Percentiles rank a stretch among this genome's conserved stretches.
Conservation (phyloP, 2,888 invertebrate species). For the Ormyrus thymus region DNA sequence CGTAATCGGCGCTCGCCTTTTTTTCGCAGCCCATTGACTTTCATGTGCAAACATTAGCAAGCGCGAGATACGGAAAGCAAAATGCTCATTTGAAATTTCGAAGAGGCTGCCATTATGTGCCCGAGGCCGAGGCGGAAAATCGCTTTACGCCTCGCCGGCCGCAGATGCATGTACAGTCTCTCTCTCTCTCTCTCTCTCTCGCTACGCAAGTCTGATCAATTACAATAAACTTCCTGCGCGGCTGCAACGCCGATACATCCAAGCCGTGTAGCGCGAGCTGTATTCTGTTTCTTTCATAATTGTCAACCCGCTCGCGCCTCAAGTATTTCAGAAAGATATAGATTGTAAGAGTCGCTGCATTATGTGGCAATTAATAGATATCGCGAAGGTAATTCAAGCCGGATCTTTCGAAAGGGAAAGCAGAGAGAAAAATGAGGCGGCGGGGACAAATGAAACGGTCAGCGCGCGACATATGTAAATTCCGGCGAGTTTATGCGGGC, state of each 20-base stretch:
- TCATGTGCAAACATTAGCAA: neutral
- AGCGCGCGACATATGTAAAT: slow-evolving; percentile 44
- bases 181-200: neutral
- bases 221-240: slow-evolving; percentile 37
- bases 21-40: slow-evolving; percentile 8
- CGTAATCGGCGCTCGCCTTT: neutral
- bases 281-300: slow-evolving; percentile 15
- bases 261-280: neutral
- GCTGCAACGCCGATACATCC: neutral
- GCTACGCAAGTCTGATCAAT: slow-evolving; percentile 34
- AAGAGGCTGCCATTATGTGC: neutral
- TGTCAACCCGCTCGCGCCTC: neutral
- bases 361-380: too few species aligned
- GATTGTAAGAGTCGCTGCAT: too few species aligned
- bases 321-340: too few species aligned
- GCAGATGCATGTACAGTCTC: neutral
- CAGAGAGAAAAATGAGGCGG: neutral
- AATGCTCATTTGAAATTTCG: slow-evolving; percentile 18
- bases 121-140: slow-evolving; percentile 30
- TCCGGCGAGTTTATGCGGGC: slow-evolving; percentile 14
- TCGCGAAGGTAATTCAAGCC: neutral
- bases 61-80: neutral
- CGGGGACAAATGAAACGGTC: slow-evolving; percentile 48
- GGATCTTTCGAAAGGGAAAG: neutral
- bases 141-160: slow-evolving; percentile 33